Conservation (phyloP, 2,888 invertebrate species). For the Tenthredo amoena region DNA sequence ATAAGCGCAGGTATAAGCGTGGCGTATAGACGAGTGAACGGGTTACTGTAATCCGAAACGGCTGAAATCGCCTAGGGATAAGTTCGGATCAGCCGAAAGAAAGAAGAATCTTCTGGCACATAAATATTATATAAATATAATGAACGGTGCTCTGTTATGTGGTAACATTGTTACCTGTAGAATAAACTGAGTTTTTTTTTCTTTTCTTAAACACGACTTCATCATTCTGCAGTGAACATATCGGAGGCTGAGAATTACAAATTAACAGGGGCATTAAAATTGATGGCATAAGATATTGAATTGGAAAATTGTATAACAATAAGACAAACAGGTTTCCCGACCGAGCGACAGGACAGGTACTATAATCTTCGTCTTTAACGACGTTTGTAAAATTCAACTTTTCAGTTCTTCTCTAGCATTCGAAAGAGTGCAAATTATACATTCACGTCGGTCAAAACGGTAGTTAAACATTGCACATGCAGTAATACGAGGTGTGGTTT, state of each 20-base stretch:
- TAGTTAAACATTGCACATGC: slow-evolving; percentile 34
- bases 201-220: background rate
- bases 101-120: slow-evolving; percentile 38
- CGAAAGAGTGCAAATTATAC: slow-evolving; percentile 49
- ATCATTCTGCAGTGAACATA: slow-evolving; percentile 23
- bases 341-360: slow-evolving; percentile 2
- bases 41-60: slow-evolving; percentile 16
- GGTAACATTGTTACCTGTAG: slow-evolving; percentile 39
- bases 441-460: slow-evolving; percentile 38
- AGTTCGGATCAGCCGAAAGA: slow-evolving; percentile 21
- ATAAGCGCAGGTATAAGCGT: slow-evolving; percentile 25
- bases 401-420: slow-evolving; percentile 42
- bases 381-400: slow-evolving; percentile 49
- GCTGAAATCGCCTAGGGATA: slow-evolving; percentile 43
- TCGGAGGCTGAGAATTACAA: slow-evolving; percentile 1
- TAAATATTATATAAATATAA: slow-evolving; percentile 46
- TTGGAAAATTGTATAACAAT: slow-evolving; percentile 31
- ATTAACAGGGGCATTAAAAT: slow-evolving; percentile 24
- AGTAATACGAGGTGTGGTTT: slow-evolving; percentile 35
- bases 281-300: slow-evolving; percentile 26
- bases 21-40: background rate
- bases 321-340: slow-evolving; percentile 21
- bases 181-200: slow-evolving; percentile 17
- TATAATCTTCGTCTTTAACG: slow-evolving; percentile 46
- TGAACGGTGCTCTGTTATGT: slow-evolving; percentile 35